phyloP scores from a whole-genome alignment of 2,888 invertebrate genomes.

The Lasioglossum figueresi region DNA sequence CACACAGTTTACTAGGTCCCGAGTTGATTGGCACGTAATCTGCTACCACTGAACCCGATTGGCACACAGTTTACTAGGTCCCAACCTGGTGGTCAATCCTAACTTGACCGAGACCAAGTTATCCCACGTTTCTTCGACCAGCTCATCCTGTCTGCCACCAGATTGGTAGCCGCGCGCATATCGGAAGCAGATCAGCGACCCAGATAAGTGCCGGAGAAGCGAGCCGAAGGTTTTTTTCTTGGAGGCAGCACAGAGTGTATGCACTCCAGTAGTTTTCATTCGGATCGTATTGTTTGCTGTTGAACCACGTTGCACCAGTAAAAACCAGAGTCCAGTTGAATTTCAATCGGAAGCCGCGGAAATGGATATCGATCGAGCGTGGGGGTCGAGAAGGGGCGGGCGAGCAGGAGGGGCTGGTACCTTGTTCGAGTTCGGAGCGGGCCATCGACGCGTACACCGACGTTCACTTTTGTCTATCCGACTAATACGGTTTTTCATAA shows the following conservation, averaged over 20 bases:
- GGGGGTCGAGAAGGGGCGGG: background rate
- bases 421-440: background rate
- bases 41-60: too few relatives aligned
- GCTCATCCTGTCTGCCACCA: background rate
- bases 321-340: slow-evolving; percentile 30
- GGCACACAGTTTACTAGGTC: too few relatives aligned
- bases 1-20: too few relatives aligned
- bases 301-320: background rate
- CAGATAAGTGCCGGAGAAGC: background rate
- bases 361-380: background rate
- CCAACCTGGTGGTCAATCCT: too few relatives aligned
- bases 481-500: slow-evolving; percentile 44
- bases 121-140: background rate
- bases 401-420: background rate
- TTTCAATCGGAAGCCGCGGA: slow-evolving; percentile 10
- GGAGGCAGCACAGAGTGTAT: background rate
- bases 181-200: background rate
- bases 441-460: background rate
- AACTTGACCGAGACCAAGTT: too few relatives aligned
- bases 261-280: background rate
- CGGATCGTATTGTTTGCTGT: background rate
- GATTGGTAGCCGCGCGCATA: background rate
- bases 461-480: slow-evolving; percentile 40
- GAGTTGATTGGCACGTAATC: too few relatives aligned
- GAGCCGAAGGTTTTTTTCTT: background rate